Conservation (phyloP, 2,888 invertebrate genomes). For the Himalopsyche tibetana region DNA sequence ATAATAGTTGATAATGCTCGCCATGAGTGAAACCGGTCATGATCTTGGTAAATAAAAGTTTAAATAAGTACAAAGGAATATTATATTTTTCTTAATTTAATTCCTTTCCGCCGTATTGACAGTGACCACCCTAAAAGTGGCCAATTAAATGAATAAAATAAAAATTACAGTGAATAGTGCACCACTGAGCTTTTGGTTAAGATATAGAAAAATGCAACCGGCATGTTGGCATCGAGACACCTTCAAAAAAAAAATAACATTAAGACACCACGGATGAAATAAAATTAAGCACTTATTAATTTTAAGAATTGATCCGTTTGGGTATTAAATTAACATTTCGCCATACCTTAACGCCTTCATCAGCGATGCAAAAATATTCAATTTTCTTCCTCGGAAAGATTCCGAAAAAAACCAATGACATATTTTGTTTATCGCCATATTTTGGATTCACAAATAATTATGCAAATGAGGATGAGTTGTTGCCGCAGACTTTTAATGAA, state of each 20-base stretch:
- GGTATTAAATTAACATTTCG: background rate
- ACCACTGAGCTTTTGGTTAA: background rate
- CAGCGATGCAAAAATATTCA: background rate
- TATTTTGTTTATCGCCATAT: background rate
- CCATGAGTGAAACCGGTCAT: too few species aligned
- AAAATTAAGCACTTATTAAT: conserved; percentile 15
- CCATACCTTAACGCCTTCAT: background rate
- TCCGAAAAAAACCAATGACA: background rate
- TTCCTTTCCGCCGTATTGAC: too few species aligned
- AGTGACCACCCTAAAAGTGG: too few species aligned
- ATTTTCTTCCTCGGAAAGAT: background rate
- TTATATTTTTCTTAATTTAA: too few species aligned
- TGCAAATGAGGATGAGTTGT: too few species aligned
- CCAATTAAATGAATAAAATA: too few species aligned
- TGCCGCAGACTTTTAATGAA: too few species aligned
- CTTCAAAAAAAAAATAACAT: background rate
- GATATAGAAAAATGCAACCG: background rate
- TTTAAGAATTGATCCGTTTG: background rate
- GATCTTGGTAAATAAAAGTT: too few species aligned
- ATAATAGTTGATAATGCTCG: too few species aligned
- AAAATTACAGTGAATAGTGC: background rate
- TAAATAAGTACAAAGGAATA: too few species aligned
- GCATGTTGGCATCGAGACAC: background rate
- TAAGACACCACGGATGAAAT: background rate
- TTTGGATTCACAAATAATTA: too few species aligned